Evolutionary conservation across 35 echinoderm and acorn worm genomes (phyloP).

Genomic region (Heliocidaris erythrogramma): DNA sequence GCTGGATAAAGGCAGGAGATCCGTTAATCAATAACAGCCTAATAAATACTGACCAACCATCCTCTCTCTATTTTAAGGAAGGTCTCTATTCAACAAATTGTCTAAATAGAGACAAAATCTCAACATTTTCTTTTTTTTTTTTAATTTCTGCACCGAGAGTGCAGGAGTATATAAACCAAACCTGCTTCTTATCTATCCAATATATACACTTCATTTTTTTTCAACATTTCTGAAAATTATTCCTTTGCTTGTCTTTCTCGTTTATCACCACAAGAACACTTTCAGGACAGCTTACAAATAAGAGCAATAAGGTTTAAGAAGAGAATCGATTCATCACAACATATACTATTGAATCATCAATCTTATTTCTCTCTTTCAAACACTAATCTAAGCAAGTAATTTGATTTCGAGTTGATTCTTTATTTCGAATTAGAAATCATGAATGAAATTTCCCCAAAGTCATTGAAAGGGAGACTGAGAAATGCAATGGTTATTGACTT

Average conservation of each 20-base stretch:
- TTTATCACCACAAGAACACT: neutral
- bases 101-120: neutral
- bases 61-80: neutral
- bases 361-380: neutral
- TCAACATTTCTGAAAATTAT: neutral
- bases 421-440: neutral
- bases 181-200: too few species aligned
- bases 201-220: too few species aligned
- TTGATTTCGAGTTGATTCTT: too few species aligned
- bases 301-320: neutral
- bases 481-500: neutral
- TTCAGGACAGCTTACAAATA: neutral
- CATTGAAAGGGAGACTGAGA: neutral
- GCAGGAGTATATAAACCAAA: too few species aligned
- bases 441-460: neutral
- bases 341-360: neutral
- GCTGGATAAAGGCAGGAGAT: neutral
- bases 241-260: neutral
- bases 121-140: neutral
- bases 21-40: neutral
- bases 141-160: too few species aligned
- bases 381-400: neutral
- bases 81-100: neutral
- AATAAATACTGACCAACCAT: neutral
- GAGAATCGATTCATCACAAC: too few species aligned